Base-by-base conservation (phyloP, 2,888 invertebrate genomes). In the Falcaria lacertinaria region DNA sequence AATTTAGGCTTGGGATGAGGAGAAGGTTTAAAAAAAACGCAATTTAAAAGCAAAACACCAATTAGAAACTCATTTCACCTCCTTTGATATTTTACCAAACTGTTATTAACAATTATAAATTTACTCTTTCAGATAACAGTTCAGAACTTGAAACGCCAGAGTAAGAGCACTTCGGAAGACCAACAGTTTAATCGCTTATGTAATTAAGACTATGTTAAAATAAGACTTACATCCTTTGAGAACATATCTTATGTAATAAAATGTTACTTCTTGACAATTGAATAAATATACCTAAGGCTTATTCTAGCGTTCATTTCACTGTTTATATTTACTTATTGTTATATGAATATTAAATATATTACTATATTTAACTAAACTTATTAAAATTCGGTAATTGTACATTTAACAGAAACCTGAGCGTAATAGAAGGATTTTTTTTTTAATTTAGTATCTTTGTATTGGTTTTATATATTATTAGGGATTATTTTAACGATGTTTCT, bases 201-300 rank as follows among this genome's bases (percentile, higher is more conserved):
- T 37, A 22, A 14, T 37, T 22, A 8, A 37, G 14, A 36, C 14
- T 22, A 19, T 11, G 3, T 19, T 13, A 13, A 14, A 0, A 19
- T 33, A 15, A 14, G 33, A 33, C 33, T 14, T 15, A 13, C 36
- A 2, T 36, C 44, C 54, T 60, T 53, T 57, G 48, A 37, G 59
- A 56, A 80, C 80, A 80, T 83, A 83, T 81, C 82, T 63, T 74
- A 67, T 52, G 34, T 44, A 54, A 66, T 69, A 66, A 57, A 51
- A 57, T 57, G 19, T 34, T n/a, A n/a, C 15, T 54, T 56, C 57
- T 65, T 62, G 64, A 64, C 64, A 65, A 63, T 60, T 60, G 54
- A 45, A 48, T 48, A 8, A 44, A 11, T 6, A 55, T 54, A 53
- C 42, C 44, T 44, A 52, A 68, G 71, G 78, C 81, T 80, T 80